Percentiles rank a stretch among this genome's conserved stretches.
Evolutionary conservation across 2,797 vertebrate species (phyloP).

Genomic region (Enteromius thamalakanensis): DNA sequence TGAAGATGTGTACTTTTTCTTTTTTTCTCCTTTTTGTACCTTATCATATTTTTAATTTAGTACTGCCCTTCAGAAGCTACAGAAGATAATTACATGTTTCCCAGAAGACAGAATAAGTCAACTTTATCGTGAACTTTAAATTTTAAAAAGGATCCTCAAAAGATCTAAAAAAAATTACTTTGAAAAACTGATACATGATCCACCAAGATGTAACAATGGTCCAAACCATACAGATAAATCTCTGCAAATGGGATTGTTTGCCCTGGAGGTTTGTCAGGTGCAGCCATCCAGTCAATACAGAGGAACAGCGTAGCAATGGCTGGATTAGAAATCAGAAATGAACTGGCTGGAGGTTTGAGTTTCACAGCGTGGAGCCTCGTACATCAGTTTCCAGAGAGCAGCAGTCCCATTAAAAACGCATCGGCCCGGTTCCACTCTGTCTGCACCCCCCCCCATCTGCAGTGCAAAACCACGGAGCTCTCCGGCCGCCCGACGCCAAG

Average conservation of each 20-base stretch:
- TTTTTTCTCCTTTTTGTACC: too few species aligned
- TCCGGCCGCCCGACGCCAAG: conserved; percentile 68
- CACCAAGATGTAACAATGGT: not conserved
- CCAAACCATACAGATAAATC: not conserved
- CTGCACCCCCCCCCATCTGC: conserved; percentile 67
- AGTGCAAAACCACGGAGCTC: conserved; percentile 71
- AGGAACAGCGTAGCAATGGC: not conserved
- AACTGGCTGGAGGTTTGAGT: conserved; percentile 57
- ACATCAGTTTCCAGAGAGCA: conserved; percentile 71
- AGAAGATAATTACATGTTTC: too few species aligned
- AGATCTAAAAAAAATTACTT: not conserved
- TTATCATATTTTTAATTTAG: too few species aligned
- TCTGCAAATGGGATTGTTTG: conserved; percentile 26
- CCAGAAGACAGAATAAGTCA: too few species aligned
- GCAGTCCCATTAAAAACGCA: conserved; percentile 74
- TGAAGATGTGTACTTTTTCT: too few species aligned
- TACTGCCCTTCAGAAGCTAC: too few species aligned
- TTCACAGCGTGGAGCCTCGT: conserved; percentile 62
- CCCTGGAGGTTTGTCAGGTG: conserved; percentile 37
- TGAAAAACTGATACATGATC: not conserved
- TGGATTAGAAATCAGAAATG: conserved; percentile 40
- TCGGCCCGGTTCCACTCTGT: conserved; percentile 76
- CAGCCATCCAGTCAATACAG: conserved; percentile 22
- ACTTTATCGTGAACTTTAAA: too few species aligned
- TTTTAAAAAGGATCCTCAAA: too few species aligned